Evolutionary conservation across 2,797 vertebrate species (phyloP).

Genomic region (Lithobates sylvaticus): DNA sequence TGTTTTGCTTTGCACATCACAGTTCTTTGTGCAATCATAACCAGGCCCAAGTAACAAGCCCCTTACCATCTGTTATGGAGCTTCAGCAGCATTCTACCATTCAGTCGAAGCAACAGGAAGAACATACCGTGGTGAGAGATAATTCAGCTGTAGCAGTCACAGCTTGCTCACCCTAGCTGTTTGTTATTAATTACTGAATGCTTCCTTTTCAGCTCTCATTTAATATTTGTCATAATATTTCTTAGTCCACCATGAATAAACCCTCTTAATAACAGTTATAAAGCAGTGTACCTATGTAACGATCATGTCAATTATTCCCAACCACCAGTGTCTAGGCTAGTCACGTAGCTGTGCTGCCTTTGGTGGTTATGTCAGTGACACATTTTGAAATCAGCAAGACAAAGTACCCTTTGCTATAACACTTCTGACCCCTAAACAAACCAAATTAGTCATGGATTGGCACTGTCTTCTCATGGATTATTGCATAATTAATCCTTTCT

Average conservation of each 20-base stretch:
- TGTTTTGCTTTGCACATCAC: too few relatives aligned
- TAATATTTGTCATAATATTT: background rate
- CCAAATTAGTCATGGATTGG: conserved; percentile 51
- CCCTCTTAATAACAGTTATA: background rate
- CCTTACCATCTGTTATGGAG: background rate
- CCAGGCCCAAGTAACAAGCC: background rate
- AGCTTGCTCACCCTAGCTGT: background rate
- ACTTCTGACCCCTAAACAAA: conserved; percentile 51
- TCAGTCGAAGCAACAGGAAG: background rate
- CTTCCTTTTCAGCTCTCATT: background rate
- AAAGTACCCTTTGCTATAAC: conserved; percentile 23
- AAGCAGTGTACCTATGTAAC: conserved; percentile 1
- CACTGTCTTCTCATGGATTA: conserved; percentile 38
- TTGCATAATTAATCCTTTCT: conserved; percentile 59
- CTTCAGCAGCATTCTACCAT: background rate
- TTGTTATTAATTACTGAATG: background rate
- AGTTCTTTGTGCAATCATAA: too few relatives aligned
- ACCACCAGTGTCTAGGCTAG: background rate
- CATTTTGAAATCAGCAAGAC: conserved; percentile 42
- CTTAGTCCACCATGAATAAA: conserved; percentile 2
- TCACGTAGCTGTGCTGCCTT: conserved; percentile 2
- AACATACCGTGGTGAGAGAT: background rate
- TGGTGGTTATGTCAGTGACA: conserved; percentile 2
- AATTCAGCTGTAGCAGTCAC: background rate
- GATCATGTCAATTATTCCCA: conserved; percentile 17